These are phyloP conservation scores for Dunckerocampus dactyliophorus DNA, from an alignment of 2,113 vertebrate species.

Conservation along the genomic window DNA sequence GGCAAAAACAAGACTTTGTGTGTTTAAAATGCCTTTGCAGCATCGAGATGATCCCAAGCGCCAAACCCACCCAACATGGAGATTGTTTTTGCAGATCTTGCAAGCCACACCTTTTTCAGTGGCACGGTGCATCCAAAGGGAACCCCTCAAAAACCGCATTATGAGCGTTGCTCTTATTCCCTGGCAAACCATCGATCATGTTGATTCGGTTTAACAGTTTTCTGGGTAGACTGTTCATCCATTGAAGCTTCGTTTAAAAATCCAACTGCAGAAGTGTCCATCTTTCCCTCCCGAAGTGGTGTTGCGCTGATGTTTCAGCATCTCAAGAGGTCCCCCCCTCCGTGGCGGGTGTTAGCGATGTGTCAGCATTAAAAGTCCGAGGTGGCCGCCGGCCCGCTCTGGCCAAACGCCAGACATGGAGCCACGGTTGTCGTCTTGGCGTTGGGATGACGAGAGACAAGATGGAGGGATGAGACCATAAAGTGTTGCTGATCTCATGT, in stretches of 20 bases:
- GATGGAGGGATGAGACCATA: constrained; percentile 29
- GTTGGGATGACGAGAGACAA: constrained; percentile 38
- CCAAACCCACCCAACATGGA: background rate
- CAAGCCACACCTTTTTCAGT: constrained; percentile 14
- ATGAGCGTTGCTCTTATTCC: background rate
- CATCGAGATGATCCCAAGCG: background rate
- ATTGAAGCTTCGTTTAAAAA: background rate
- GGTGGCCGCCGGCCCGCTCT: constrained; percentile 61
- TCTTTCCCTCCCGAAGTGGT: constrained; percentile 48
- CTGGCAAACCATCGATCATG: too few species aligned
- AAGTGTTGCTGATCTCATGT: constrained; percentile 23
- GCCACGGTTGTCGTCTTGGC: constrained; percentile 50
- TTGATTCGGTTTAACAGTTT: background rate
- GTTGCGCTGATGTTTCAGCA: constrained; percentile 62
- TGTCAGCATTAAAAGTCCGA: constrained; percentile 68
- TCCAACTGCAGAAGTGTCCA: constrained; percentile 31
- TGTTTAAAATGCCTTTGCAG: background rate
- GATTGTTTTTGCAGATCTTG: background rate
- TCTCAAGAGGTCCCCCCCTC: constrained; percentile 50
- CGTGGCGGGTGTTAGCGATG: constrained; percentile 63
- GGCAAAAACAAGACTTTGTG: background rate
- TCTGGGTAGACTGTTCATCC: background rate
- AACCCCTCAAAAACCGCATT: background rate
- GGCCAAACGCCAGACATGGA: constrained; percentile 54
- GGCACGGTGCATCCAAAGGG: background rate